These are phyloP conservation scores for Trichonephila inaurata DNA, from an alignment of 1,140 invertebrate genomes.

Conservation along the genomic window DNA sequence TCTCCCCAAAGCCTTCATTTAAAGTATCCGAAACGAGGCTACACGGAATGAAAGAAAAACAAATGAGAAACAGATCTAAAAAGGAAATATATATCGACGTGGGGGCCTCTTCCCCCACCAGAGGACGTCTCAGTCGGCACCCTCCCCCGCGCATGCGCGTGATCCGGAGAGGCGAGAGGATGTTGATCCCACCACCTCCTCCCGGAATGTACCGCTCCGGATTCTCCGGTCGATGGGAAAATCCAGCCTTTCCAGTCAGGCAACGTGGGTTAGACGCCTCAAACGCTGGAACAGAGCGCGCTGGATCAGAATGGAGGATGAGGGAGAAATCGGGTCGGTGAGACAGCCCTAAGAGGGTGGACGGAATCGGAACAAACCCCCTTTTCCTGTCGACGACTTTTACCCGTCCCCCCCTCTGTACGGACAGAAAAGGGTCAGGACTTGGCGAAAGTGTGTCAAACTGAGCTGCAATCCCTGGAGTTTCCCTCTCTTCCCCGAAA, in stretches of 20 bases:
- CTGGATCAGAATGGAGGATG: neutral
- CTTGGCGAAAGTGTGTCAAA: conserved; percentile 24
- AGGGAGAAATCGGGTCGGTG: neutral
- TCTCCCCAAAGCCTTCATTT: conserved; percentile 20
- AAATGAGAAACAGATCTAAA: neutral
- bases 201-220: conserved; percentile 53
- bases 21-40: conserved; percentile 26
- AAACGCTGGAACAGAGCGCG: neutral
- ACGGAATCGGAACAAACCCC: neutral
- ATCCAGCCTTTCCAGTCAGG: conserved; percentile 9
- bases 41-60: neutral
- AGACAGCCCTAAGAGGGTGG: neutral
- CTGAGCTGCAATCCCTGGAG: neutral
- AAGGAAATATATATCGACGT: conserved; percentile 29
- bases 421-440: conserved; percentile 19
- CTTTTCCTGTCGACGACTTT: neutral
- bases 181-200: conserved; percentile 38
- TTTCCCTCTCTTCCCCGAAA: neutral
- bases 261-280: conserved; percentile 45
- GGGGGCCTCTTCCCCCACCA: neutral
- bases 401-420: neutral
- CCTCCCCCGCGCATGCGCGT: neutral
- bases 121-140: conserved; percentile 17
- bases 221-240: conserved; percentile 34
- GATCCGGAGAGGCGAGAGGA: conserved; percentile 32